Conservation (phyloP, 2,797 vertebrate species). For the Saxicola maurus region DNA sequence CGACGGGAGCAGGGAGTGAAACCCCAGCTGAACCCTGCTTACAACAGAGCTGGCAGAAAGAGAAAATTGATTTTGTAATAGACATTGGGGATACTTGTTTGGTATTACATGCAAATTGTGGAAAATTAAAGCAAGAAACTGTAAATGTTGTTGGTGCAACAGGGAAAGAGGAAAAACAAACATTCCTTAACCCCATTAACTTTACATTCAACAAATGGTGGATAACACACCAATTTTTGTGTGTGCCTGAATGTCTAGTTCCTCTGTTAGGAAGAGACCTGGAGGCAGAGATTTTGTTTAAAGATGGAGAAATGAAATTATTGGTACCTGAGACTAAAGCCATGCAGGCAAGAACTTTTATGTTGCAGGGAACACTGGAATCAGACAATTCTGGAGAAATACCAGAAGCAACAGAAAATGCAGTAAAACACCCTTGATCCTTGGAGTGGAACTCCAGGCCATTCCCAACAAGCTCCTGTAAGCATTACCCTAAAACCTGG, state of each 20-base stretch:
- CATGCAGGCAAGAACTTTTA: not conserved
- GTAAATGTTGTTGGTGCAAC: not conserved
- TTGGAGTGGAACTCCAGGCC: not conserved
- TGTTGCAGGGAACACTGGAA: not conserved
- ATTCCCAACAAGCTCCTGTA: not conserved
- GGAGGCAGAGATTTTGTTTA: not conserved
- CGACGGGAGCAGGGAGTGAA: not conserved
- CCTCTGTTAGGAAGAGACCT: not conserved
- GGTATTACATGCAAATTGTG: fast-evolving
- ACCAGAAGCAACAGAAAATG: not conserved
- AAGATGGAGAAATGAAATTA: not conserved
- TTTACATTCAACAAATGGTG: fast-evolving
- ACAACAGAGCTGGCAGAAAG: not conserved
- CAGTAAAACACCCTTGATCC: not conserved
- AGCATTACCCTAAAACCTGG: not conserved
- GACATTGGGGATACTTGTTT: not conserved
- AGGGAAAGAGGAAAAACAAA: not conserved
- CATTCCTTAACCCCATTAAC: not conserved
- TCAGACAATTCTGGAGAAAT: not conserved
- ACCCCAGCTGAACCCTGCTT: not conserved
- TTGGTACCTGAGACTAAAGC: not conserved
- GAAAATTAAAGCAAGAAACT: not conserved
- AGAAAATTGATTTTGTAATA: not conserved
- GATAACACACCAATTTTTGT: not conserved
- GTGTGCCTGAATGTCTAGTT: not conserved